Conservation (phyloP, 2,888 invertebrate species). For the Alloscopus bannaensis region DNA sequence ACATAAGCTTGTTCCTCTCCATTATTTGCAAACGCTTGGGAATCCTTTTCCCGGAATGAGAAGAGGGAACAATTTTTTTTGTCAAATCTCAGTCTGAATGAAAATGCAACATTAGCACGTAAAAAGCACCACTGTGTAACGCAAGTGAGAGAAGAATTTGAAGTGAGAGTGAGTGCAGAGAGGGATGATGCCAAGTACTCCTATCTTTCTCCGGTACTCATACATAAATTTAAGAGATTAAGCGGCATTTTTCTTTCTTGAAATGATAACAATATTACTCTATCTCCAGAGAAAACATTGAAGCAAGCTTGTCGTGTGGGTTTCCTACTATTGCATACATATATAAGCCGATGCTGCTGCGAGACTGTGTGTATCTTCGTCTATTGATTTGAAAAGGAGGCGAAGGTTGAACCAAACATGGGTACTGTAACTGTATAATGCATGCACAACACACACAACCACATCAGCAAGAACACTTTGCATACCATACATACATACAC, state of each 20-base stretch:
- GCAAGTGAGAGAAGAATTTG: neutral
- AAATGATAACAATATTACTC: slow-evolving; percentile 47
- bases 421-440: neutral
- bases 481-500: no score
- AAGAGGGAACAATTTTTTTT: slow-evolving; percentile 21
- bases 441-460: neutral
- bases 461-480: slow-evolving; percentile 1
- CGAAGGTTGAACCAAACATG: neutral
- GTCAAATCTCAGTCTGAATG: slow-evolving; percentile 32
- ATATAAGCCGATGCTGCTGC: neutral
- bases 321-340: neutral
- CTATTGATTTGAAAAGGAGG: slow-evolving; percentile 32
- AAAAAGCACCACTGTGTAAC: neutral
- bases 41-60: slow-evolving; percentile 16
- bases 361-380: neutral
- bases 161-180: neutral
- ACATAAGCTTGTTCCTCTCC: slow-evolving; percentile 17
- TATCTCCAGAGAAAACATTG: slow-evolving; percentile 16
- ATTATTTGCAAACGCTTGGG: slow-evolving; percentile 36
- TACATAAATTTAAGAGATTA: slow-evolving; percentile 41
- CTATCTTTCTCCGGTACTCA: slow-evolving; percentile 16
- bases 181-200: slow-evolving; percentile 9
- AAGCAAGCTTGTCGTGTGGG: slow-evolving; percentile 1
- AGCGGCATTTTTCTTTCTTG: slow-evolving; percentile 29
- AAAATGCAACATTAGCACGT: slow-evolving; percentile 15